Percentiles rank a stretch among this genome's conserved stretches.
Conservation (phyloP, 1,140 invertebrate genomes). For the Idris sp. region DNA sequence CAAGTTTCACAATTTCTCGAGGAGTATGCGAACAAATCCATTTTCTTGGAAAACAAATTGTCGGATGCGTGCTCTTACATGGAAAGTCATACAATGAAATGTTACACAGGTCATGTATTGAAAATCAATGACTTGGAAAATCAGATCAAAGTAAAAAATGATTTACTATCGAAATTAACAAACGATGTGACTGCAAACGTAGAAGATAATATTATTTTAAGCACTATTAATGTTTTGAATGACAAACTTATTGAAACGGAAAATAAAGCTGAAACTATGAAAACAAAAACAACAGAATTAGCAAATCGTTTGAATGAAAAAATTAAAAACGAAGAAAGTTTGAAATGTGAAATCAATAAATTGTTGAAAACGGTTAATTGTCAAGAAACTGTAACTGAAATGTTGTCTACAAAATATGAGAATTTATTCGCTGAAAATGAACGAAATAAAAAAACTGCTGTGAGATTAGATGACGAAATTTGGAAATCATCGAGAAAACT, state of each 20-base stretch:
- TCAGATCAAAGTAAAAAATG: no score
- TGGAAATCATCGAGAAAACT: constrained; percentile 55
- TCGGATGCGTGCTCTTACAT: constrained; percentile 46
- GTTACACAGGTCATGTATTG: constrained; percentile 51
- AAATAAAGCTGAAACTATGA: constrained; percentile 27
- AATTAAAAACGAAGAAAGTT: constrained; percentile 41
- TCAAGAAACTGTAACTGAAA: constrained; percentile 61
- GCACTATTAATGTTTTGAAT: no score
- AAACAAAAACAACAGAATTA: not conserved
- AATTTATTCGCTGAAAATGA: constrained; percentile 49
- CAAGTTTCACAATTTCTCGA: constrained; percentile 46
- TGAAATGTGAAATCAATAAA: no score
- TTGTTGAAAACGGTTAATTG: constrained; percentile 60
- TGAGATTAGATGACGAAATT: constrained; percentile 62
- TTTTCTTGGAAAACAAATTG: constrained; percentile 57
- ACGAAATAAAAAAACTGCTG: constrained; percentile 49
- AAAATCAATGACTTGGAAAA: no score
- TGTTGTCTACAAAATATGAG: constrained; percentile 55
- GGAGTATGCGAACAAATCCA: constrained; percentile 61
- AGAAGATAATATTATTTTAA: no score
- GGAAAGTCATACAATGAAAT: constrained; percentile 48
- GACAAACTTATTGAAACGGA: constrained; percentile 56
- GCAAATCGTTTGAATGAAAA: constrained; percentile 40
- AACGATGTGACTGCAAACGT: no score
- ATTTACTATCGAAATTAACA: no score